phyloP scores from a whole-genome alignment of 2,113 vertebrate genomes.

The Pelecanus crispus region DNA sequence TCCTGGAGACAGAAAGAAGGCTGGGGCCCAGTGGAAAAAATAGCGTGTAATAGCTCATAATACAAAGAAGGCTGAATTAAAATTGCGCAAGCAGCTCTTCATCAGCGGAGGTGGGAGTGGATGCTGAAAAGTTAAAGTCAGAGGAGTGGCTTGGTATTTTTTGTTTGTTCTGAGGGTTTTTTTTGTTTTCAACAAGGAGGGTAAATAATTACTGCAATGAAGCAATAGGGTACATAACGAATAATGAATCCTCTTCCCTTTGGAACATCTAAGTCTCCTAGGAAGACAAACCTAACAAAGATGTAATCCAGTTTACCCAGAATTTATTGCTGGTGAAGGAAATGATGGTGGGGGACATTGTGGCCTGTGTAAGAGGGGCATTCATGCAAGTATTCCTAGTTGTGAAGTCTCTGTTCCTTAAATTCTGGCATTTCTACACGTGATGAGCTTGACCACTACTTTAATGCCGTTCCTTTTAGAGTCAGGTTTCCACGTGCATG shows the following conservation, averaged over 20 bases:
- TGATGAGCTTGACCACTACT: not conserved
- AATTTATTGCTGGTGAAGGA: not conserved
- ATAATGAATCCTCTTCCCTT: not conserved
- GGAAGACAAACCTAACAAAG: not conserved
- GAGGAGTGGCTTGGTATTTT: not conserved
- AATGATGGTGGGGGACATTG: not conserved
- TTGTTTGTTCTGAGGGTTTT: not conserved
- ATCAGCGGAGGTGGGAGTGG: not conserved
- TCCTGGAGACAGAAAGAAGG: not conserved
- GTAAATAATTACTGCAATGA: not conserved
- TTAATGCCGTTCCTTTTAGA: not conserved
- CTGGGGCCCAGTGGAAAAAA: not conserved
- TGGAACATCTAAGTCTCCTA: not conserved
- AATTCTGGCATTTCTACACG: not conserved
- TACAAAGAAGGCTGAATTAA: not conserved
- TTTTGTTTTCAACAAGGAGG: not conserved
- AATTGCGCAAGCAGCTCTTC: not conserved
- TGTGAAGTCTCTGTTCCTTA: not conserved
- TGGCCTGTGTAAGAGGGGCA: not conserved
- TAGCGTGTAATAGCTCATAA: not conserved
- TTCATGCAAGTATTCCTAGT: not conserved
- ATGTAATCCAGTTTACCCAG: not conserved
- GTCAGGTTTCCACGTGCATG: not conserved
- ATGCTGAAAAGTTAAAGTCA: not conserved
- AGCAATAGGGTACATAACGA: not conserved